These are phyloP conservation scores for Parazoanthus swiftii DNA, from an alignment of 92 coral and sea anemone genomes.

Conservation along the genomic window DNA sequence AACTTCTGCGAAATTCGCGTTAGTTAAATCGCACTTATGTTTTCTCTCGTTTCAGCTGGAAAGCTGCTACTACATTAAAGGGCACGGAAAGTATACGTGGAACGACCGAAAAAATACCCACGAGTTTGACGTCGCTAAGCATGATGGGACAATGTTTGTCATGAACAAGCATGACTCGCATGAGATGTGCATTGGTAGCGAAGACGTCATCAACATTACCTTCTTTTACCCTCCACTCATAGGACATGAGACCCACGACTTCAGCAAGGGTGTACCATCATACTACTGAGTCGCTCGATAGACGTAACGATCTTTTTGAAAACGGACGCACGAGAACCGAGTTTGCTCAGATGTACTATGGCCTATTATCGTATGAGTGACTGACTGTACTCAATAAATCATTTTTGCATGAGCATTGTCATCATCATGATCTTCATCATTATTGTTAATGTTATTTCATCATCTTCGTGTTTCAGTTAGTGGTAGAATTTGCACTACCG, in stretches of 20 bases:
- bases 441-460: no score
- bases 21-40: no score
- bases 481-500: no score
- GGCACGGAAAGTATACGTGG: conserved; percentile 50
- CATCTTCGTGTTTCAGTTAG: no score
- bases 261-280: background rate
- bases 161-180: conserved; percentile 44
- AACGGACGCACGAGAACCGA: background rate
- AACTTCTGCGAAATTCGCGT: no score
- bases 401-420: no score
- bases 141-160: conserved; percentile 51
- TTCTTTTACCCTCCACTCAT: conserved; percentile 50
- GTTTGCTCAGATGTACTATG: background rate
- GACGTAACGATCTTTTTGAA: background rate
- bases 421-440: no score
- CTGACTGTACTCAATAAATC: background rate
- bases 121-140: conserved; percentile 43
- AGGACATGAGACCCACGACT: conserved; percentile 43
- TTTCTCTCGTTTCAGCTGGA: conserved; percentile 26
- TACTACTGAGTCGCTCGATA: background rate
- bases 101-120: conserved; percentile 27
- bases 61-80: conserved; percentile 35
- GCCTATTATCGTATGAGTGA: background rate
- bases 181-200: conserved; percentile 37
- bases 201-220: conserved; percentile 31